Evolutionary conservation across 2,113 vertebrate genomes (phyloP).

Genomic region (Psophia crepitans): DNA sequence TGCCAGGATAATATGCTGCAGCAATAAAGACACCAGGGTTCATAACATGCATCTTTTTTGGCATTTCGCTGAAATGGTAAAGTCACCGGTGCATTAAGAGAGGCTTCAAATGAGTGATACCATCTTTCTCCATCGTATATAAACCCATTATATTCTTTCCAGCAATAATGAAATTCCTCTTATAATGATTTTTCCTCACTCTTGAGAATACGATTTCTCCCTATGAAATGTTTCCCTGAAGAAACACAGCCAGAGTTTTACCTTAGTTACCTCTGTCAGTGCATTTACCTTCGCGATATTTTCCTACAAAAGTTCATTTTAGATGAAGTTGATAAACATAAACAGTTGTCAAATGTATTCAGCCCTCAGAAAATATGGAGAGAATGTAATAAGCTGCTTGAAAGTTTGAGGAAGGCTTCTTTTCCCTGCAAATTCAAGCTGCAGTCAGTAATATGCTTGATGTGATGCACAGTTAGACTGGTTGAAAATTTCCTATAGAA

Average conservation of each 20-base stretch:
- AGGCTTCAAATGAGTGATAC: constrained; percentile 21
- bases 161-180: constrained; percentile 19
- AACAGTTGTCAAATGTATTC: not conserved
- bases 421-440: not conserved
- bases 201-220: constrained; percentile 11
- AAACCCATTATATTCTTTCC: not conserved
- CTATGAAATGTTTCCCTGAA: not conserved
- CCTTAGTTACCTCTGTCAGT: constrained; percentile 13
- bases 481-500: not conserved
- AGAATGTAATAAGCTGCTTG: not conserved
- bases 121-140: not conserved
- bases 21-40: constrained; percentile 33
- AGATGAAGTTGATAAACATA: constrained; percentile 12
- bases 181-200: not conserved
- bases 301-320: constrained; percentile 4
- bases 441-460: not conserved
- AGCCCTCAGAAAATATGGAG: not conserved
- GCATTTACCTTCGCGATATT: constrained; percentile 10
- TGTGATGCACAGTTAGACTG: not conserved
- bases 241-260: not conserved
- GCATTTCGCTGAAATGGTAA: constrained; percentile 35
- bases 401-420: not conserved
- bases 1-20: not conserved
- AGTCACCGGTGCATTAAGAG: constrained; percentile 42
- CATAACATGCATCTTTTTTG: constrained; percentile 26